Evolutionary conservation across 2,888 invertebrate genomes (phyloP).

Genomic region (Eupithecia vulgata): DNA sequence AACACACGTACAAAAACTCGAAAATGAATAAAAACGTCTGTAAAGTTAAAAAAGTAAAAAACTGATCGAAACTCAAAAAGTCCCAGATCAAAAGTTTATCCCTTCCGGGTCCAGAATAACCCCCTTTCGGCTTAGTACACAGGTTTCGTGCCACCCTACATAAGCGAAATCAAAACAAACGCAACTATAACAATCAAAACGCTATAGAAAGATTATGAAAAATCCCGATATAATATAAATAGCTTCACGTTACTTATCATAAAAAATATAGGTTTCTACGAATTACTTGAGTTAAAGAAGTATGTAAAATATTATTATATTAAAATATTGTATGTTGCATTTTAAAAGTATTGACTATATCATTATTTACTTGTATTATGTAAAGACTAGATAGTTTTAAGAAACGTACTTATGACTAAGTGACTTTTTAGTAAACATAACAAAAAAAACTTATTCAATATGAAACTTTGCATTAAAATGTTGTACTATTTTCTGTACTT

Average conservation of each 20-base stretch:
- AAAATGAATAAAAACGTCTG: too few relatives aligned
- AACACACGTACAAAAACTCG: too few relatives aligned
- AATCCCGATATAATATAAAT: background rate
- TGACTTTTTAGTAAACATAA: conserved; percentile 16
- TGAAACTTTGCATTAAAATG: background rate
- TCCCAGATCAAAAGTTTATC: too few relatives aligned
- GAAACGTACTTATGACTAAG: conserved; percentile 44
- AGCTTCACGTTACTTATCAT: background rate
- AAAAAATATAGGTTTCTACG: background rate
- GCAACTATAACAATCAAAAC: background rate
- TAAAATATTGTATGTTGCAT: conserved; percentile 8
- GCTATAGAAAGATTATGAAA: background rate
- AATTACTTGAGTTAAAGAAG: background rate
- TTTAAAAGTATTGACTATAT: conserved; percentile 2
- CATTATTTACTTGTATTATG: background rate
- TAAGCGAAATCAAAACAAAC: background rate
- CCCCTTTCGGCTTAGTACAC: too few relatives aligned
- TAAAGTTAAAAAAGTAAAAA: too few relatives aligned
- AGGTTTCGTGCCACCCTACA: too few relatives aligned
- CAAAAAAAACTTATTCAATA: background rate
- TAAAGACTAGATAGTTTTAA: conserved; percentile 21
- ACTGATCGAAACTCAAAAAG: too few relatives aligned
- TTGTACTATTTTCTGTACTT: background rate
- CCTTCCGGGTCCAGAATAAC: too few relatives aligned
- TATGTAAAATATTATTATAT: background rate